phyloP scores from a whole-genome alignment of 2,888 invertebrate genomes.

The Oxyscelio sp. region DNA sequence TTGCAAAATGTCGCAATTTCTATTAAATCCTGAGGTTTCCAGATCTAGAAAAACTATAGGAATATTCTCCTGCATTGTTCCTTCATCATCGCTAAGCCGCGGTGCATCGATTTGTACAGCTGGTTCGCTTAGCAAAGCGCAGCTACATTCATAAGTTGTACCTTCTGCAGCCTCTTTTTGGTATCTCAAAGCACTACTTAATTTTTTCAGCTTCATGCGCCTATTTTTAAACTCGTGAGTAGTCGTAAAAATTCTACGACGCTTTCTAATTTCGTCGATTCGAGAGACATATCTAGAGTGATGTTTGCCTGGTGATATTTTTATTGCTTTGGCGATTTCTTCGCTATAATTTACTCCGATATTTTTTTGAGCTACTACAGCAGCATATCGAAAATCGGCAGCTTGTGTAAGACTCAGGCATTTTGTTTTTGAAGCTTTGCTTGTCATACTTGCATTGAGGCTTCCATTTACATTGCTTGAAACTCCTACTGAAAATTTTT shows the following conservation, averaged over 20 bases:
- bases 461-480: conserved; percentile 73
- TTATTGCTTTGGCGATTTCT: conserved; percentile 10
- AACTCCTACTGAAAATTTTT: too few species aligned
- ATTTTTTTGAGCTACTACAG: conserved; percentile 71
- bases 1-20: too few species aligned
- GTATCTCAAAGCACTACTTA: conserved; percentile 47
- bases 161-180: conserved; percentile 51
- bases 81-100: too few species aligned
- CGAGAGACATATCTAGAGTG: conserved; percentile 30
- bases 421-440: conserved; percentile 69
- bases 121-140: too few species aligned
- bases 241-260: neutral
- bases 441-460: conserved; percentile 68
- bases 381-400: conserved; percentile 70
- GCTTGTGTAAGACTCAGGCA: conserved; percentile 60
- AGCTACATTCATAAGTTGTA: too few species aligned
- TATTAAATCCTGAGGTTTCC: too few species aligned
- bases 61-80: too few species aligned
- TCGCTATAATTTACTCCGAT: conserved; percentile 63
- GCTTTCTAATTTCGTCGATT: conserved; percentile 10
- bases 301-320: conserved; percentile 52
- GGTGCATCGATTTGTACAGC: too few species aligned
- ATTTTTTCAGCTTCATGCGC: conserved; percentile 48
- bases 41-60: too few species aligned
- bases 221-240: conserved; percentile 36